Conservation (phyloP, 2,888 invertebrate genomes). For the Pterostichus madidus region DNA sequence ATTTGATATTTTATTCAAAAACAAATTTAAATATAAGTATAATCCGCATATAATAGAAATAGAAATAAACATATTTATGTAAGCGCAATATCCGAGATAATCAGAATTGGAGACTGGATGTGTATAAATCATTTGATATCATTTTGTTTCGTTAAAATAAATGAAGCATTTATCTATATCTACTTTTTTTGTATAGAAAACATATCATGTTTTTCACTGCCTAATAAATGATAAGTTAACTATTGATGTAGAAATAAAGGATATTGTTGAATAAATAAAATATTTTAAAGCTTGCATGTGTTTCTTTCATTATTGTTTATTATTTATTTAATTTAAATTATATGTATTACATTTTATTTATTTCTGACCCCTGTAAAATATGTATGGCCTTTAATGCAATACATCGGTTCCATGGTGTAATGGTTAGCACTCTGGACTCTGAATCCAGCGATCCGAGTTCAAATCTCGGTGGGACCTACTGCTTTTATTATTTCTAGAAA, state of each 20-base stretch:
- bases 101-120: slow-evolving; percentile 1
- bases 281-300: slow-evolving; percentile 25
- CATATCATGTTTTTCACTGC: slow-evolving; percentile 43
- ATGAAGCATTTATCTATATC: slow-evolving; percentile 22
- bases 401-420: slow-evolving; percentile 81
- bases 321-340: neutral
- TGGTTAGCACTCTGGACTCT: slow-evolving; percentile 84
- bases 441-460: slow-evolving; percentile 83
- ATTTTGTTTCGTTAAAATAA: slow-evolving; percentile 1
- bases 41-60: neutral
- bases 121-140: neutral
- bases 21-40: neutral
- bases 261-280: slow-evolving; percentile 27
- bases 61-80: neutral
- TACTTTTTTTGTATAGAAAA: slow-evolving; percentile 41
- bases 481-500: neutral
- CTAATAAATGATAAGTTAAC: slow-evolving; percentile 38
- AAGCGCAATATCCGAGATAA: neutral
- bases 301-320: neutral
- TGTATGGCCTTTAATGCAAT: neutral
- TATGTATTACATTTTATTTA: neutral
- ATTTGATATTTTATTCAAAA: slow-evolving; percentile 7
- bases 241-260: slow-evolving; percentile 1
- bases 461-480: slow-evolving; percentile 81
- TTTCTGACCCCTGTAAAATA: neutral